Evolutionary conservation across 1,140 invertebrate species (phyloP).

Genomic region (Monomorium pharaonis): DNA sequence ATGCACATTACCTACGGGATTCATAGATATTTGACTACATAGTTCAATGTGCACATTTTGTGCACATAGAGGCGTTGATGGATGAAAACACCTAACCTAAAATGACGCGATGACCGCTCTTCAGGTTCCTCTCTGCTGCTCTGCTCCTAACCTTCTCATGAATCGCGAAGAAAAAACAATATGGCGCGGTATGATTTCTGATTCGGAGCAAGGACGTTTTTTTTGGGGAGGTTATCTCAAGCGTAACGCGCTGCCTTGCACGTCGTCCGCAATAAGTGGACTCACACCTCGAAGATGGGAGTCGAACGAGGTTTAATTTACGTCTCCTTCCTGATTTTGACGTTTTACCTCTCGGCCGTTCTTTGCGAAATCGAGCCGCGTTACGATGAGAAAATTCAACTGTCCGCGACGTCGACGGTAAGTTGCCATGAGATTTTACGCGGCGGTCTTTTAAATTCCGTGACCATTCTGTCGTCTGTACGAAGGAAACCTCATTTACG

Average conservation of each 20-base stretch:
- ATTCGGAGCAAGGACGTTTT: slow-evolving; percentile 8
- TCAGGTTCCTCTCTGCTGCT: too few species aligned
- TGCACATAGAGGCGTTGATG: too few species aligned
- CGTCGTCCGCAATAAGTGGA: neutral
- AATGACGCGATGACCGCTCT: too few species aligned
- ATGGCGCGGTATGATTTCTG: neutral
- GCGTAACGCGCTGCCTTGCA: neutral
- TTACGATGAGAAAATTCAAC: slow-evolving; percentile 62
- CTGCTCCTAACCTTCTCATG: slow-evolving; percentile 9
- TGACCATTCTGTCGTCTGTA: neutral
- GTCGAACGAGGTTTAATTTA: neutral
- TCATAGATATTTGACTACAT: too few species aligned
- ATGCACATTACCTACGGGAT: too few species aligned
- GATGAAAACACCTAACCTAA: too few species aligned
- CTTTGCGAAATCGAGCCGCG: slow-evolving; percentile 49
- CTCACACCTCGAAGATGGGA: neutral
- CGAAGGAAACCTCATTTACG: neutral
- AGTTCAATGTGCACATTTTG: too few species aligned
- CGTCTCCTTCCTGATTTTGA: neutral
- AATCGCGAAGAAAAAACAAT: neutral
- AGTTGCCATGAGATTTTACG: neutral
- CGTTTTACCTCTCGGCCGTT: neutral
- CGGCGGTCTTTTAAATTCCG: neutral
- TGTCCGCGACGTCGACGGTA: slow-evolving; percentile 53
- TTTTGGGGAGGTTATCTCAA: slow-evolving; percentile 45